Conservation (phyloP, 2,797 vertebrate genomes). For the Mormyrops boulengeri region DNA sequence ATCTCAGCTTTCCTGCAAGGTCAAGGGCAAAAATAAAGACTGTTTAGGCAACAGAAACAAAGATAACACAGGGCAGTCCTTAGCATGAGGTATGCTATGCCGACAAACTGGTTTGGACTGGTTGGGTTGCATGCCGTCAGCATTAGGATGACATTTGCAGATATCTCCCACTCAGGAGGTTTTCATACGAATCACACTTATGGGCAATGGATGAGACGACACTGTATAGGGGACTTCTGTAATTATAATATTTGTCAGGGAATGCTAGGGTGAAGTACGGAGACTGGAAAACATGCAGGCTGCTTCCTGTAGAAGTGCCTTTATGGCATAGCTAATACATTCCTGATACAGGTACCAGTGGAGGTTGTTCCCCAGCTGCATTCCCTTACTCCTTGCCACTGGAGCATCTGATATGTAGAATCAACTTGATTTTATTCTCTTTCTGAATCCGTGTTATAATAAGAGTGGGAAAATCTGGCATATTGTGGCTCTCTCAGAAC, state of each 20-base stretch:
- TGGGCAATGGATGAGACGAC: background rate
- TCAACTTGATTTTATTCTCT: background rate
- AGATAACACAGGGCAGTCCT: background rate
- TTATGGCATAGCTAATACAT: background rate
- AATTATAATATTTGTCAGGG: background rate
- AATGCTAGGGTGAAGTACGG: background rate
- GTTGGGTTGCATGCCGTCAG: background rate
- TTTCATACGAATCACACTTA: background rate
- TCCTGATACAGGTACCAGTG: background rate
- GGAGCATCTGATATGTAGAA: background rate
- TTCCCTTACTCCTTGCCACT: background rate
- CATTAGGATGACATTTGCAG: background rate
- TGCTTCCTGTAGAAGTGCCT: background rate
- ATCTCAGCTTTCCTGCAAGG: constrained; percentile 77
- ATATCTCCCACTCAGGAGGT: background rate
- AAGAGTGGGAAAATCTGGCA: background rate
- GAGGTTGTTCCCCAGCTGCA: background rate
- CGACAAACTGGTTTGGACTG: constrained; percentile 44
- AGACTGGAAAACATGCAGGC: background rate
- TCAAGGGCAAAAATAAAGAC: constrained; percentile 28
- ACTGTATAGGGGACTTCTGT: background rate
- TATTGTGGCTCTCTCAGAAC: background rate
- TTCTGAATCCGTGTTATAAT: background rate
- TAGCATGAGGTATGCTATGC: background rate
- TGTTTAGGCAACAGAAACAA: background rate